Evolutionary conservation across 2,888 invertebrate species (phyloP).

Genomic region (Polietes domitor): DNA sequence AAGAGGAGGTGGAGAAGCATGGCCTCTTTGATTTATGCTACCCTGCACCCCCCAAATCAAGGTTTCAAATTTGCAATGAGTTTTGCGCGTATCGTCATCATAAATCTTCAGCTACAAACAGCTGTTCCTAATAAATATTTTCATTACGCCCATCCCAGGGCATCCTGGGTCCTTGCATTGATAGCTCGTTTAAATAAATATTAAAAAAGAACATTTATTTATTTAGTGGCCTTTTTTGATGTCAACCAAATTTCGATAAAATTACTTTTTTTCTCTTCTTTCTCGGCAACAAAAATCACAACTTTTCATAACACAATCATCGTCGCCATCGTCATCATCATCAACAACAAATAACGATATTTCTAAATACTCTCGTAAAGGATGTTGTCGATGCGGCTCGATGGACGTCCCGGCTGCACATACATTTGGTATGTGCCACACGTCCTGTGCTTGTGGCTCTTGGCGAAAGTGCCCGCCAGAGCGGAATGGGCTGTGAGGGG

Average conservation of each 20-base stretch:
- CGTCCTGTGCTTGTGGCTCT: background rate
- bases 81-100: no score
- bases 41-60: no score
- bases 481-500: background rate
- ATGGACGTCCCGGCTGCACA: background rate
- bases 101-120: no score
- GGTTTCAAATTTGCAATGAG: no score
- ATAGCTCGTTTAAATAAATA: background rate
- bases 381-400: background rate
- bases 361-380: background rate
- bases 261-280: background rate
- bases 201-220: background rate
- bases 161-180: no score
- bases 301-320: constrained; percentile 17
- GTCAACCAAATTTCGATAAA: background rate
- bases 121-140: no score
- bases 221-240: background rate
- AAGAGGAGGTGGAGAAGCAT: no score
- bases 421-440: background rate
- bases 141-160: no score
- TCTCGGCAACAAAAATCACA: background rate
- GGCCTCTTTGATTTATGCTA: no score
- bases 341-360: constrained; percentile 19
- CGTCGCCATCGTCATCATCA: background rate
- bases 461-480: no score